phyloP scores from a whole-genome alignment of 2,888 invertebrate species.

The Drosophila trichaetosa region DNA sequence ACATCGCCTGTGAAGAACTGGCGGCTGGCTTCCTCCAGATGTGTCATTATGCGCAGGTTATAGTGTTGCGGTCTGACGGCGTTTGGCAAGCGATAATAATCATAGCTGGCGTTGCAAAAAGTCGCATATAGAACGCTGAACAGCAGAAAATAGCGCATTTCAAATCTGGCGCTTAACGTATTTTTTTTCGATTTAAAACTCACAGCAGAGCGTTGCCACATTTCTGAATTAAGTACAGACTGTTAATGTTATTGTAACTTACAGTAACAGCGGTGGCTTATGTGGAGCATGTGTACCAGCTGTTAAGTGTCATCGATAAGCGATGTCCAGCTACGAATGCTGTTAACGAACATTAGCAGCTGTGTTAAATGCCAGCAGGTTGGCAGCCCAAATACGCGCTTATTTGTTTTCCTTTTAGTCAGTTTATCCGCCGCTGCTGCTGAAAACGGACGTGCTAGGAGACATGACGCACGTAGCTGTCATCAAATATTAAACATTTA shows the following conservation, averaged over 20 bases:
- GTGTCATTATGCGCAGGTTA: conserved; percentile 84
- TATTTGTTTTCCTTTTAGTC: conserved; percentile 54
- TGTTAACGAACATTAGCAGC: conserved; percentile 39
- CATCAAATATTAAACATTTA: conserved; percentile 28
- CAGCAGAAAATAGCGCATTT: conserved; percentile 34
- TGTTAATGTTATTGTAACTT: not conserved
- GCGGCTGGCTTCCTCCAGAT: conserved; percentile 81
- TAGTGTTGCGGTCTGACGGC: conserved; percentile 84
- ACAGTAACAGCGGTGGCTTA: not conserved
- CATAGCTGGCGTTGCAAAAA: conserved; percentile 31
- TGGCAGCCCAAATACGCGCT: conserved; percentile 34
- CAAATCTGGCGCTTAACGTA: not conserved
- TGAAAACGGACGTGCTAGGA: conserved; percentile 35
- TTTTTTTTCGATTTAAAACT: conserved; percentile 34
- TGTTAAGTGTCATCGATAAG: conserved; percentile 12
- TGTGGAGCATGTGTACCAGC: not conserved
- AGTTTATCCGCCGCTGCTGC: conserved; percentile 61
- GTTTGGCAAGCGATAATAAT: conserved; percentile 83
- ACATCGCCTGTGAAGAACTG: conserved; percentile 84
- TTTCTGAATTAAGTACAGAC: not conserved
- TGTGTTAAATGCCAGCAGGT: conserved; percentile 14
- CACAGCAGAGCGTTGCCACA: conserved; percentile 24
- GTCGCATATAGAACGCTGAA: conserved; percentile 10
- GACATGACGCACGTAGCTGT: not conserved
- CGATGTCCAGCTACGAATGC: not conserved